Evolutionary conservation across 2,888 invertebrate genomes (phyloP).

Genomic region (Leucophora obtusa): DNA sequence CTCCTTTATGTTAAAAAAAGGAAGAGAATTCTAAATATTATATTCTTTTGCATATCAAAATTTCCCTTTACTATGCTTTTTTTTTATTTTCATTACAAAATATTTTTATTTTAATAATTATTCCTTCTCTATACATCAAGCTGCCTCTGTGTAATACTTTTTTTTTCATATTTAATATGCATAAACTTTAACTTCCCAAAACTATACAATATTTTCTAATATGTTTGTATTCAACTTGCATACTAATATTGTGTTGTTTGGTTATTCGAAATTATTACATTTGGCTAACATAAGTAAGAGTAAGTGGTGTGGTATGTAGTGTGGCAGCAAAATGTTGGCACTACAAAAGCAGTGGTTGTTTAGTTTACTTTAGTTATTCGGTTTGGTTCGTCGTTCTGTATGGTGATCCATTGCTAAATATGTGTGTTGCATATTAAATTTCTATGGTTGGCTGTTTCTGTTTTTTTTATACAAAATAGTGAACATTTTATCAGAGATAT

Average conservation of each 20-base stretch:
- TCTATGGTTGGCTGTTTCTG: constrained; percentile 16
- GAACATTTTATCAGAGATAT: constrained; percentile 3
- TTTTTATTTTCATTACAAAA: too few relatives aligned
- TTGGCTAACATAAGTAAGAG: neutral
- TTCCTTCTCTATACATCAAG: too few relatives aligned
- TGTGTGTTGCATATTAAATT: constrained; percentile 61
- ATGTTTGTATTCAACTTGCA: constrained; percentile 22
- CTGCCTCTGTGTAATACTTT: too few relatives aligned
- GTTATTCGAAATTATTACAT: neutral
- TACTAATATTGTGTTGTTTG: constrained; percentile 32
- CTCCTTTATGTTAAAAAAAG: too few relatives aligned
- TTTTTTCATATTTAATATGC: constrained; percentile 19
- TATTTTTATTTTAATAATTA: too few relatives aligned
- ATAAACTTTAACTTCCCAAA: constrained; percentile 49
- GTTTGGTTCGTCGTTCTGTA: constrained; percentile 27
- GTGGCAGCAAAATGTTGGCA: neutral
- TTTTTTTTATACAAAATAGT: neutral
- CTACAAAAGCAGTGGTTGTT: constrained; percentile 9
- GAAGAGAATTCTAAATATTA: too few relatives aligned
- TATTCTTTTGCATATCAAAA: too few relatives aligned
- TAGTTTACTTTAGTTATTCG: constrained; percentile 37
- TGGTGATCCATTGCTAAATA: constrained; percentile 45
- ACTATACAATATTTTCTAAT: constrained; percentile 44
- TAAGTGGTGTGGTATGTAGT: neutral
- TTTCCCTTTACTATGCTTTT: too few relatives aligned